Evolutionary conservation across 1,140 invertebrate genomes (phyloP).

Genomic region (Helicoverpa armigera): DNA sequence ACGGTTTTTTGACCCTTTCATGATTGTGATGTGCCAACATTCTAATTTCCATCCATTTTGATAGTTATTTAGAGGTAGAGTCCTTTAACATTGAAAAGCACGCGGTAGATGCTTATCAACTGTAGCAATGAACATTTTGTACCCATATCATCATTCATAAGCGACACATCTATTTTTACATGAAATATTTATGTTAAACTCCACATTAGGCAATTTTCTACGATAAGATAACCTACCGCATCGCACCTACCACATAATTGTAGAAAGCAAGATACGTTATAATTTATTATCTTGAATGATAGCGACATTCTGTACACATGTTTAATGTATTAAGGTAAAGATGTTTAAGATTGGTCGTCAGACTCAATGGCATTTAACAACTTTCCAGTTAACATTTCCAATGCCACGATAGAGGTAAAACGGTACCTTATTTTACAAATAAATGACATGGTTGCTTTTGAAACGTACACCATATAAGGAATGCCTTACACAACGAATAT

Average conservation of each 20-base stretch:
- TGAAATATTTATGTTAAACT: not conserved
- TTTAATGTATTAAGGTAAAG: not conserved
- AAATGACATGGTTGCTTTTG: no score
- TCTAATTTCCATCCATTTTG: no score
- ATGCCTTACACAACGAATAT: no score
- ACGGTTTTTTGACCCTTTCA: no score
- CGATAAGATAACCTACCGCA: not conserved
- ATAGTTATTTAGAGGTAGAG: no score
- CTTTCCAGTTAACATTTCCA: not conserved
- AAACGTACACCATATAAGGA: no score
- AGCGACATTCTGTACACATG: not conserved
- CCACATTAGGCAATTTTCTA: constrained; percentile 1
- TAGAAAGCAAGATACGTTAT: not conserved
- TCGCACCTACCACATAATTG: not conserved
- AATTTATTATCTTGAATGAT: constrained; percentile 10
- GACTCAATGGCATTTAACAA: not conserved
- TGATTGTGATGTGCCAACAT: no score
- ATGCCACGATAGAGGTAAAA: not conserved
- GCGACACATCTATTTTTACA: not conserved
- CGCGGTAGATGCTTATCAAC: no score
- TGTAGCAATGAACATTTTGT: not conserved
- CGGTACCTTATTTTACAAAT: not conserved
- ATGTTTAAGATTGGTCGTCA: not conserved
- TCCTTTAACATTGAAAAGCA: no score
- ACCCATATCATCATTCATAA: constrained; percentile 12